Percentiles rank a stretch among this genome's conserved stretches.
Conservation (phyloP, 2,797 vertebrate species). For the Acrossocheilus wenchowensis region DNA sequence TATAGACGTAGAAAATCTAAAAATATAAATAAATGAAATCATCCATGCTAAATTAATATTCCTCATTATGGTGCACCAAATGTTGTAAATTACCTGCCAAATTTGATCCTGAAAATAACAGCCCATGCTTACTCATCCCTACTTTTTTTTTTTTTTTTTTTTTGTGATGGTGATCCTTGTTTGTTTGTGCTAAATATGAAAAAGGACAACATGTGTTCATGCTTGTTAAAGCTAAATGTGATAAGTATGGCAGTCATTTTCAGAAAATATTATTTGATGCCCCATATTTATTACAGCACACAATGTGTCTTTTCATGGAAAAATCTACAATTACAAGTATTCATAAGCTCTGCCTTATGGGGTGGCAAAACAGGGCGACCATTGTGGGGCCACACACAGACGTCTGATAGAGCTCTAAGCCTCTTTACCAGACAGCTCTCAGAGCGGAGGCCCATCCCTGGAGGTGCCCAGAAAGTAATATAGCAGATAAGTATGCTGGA, state of each 20-base stretch:
- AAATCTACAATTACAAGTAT: background rate
- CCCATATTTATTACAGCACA: background rate
- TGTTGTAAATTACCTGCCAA: slow-evolving; percentile 1
- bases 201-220: background rate
- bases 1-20: background rate
- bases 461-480: slow-evolving; percentile 39
- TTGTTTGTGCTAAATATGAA: slow-evolving; percentile 8
- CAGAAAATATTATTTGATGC: background rate
- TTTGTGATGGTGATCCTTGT: background rate
- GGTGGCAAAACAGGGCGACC: background rate
- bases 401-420: slow-evolving; percentile 20
- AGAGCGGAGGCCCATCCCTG: slow-evolving; percentile 6
- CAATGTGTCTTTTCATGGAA: background rate
- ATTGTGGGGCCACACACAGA: slow-evolving; percentile 8
- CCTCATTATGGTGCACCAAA: background rate
- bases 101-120: background rate
- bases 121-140: background rate
- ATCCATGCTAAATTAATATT: background rate
- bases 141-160: background rate
- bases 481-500: slow-evolving; percentile 41
- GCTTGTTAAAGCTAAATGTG: background rate
- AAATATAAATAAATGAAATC: background rate
- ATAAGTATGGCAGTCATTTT: background rate
- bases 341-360: background rate
- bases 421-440: slow-evolving; percentile 34